phyloP scores from a whole-genome alignment of 1,140 invertebrate species.

The Micrasema minimum region DNA sequence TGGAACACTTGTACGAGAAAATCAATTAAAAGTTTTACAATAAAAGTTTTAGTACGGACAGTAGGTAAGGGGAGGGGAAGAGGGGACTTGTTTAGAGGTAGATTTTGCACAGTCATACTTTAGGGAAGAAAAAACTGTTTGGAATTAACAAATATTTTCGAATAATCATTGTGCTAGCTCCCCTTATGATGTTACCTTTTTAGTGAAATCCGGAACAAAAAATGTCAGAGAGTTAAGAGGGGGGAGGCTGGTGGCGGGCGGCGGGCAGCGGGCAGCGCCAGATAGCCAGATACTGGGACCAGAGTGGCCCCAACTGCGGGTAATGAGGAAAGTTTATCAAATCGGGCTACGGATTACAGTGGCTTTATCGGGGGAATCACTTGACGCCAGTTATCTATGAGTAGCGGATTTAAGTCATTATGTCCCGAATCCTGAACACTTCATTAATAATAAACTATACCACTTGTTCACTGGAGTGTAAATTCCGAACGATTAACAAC shows the following conservation, averaged over 20 bases:
- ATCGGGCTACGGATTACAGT: neutral
- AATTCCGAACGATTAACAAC: neutral
- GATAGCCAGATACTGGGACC: no score
- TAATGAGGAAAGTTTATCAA: constrained; percentile 30
- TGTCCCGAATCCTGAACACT: neutral
- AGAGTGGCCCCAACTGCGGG: no score
- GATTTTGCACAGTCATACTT: constrained; percentile 12
- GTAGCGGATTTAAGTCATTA: constrained; percentile 15
- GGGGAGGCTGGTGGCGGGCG: neutral
- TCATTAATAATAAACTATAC: constrained; percentile 1
- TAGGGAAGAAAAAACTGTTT: neutral
- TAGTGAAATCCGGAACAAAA: constrained; percentile 14
- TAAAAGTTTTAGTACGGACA: constrained; percentile 27
- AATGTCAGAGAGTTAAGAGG: neutral
- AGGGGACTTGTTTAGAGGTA: neutral
- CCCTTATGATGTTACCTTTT: constrained; percentile 6
- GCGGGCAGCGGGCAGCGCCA: neutral
- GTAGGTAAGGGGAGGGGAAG: neutral
- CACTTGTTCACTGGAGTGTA: neutral
- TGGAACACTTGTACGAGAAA: constrained; percentile 10
- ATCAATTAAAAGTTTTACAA: constrained; percentile 34
- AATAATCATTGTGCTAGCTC: no score
- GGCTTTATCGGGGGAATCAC: neutral
- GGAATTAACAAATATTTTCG: neutral
- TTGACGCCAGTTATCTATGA: constrained; percentile 15